Percentiles rank a stretch among this genome's conserved stretches.
Evolutionary conservation across 2,797 vertebrate species (phyloP).

Genomic region (Tangara arthus): DNA sequence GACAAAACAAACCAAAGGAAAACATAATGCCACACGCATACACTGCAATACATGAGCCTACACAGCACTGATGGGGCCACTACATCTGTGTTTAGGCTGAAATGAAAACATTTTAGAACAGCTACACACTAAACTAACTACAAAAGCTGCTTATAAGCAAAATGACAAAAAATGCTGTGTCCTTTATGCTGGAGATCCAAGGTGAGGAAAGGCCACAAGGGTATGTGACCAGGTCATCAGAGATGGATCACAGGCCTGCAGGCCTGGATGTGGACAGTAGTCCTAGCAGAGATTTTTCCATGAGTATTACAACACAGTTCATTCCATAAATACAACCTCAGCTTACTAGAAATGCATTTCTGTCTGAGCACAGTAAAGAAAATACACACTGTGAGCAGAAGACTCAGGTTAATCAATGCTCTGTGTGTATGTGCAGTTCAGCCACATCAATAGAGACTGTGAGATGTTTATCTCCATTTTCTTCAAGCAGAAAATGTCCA

Average conservation of each 20-base stretch:
- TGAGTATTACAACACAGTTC: neutral
- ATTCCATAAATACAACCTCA: neutral
- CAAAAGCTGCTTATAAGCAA: neutral
- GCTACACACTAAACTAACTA: neutral
- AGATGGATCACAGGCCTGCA: neutral
- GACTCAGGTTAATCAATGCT: neutral
- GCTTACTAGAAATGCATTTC: neutral
- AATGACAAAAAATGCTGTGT: neutral
- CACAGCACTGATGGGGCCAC: too few species aligned
- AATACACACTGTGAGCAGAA: neutral
- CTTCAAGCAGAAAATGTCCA: neutral
- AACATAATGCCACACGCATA: neutral
- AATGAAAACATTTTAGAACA: neutral
- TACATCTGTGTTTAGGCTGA: neutral
- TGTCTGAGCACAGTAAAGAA: neutral
- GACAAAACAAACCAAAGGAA: neutral
- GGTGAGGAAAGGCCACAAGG: neutral
- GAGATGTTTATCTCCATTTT: neutral
- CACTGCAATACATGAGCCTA: neutral
- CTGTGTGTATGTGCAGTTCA: neutral
- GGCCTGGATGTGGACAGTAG: accelerated
- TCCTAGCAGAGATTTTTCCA: neutral
- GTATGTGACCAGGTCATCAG: neutral
- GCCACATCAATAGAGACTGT: neutral
- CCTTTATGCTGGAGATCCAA: neutral